Conservation (phyloP, 2,888 invertebrate genomes). For the Thymelicus acteon region DNA sequence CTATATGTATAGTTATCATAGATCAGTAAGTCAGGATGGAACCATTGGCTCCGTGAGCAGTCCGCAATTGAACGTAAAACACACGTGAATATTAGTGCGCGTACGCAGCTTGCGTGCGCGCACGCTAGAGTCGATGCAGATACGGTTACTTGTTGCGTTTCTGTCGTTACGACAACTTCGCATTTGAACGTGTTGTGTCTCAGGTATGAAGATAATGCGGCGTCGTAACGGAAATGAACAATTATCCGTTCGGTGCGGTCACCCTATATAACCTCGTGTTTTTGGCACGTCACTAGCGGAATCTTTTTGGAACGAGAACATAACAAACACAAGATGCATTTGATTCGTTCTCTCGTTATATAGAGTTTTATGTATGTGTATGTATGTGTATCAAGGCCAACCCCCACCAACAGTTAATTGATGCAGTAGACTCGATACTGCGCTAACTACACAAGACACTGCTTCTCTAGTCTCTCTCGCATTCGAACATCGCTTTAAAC, state of each 20-base stretch:
- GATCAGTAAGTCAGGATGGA: constrained; percentile 69
- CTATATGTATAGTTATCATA: constrained; percentile 78
- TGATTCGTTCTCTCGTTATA: constrained; percentile 57
- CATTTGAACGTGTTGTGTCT: background rate
- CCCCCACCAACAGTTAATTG: constrained; percentile 80
- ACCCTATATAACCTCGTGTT: constrained; percentile 34
- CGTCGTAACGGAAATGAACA: constrained; percentile 11
- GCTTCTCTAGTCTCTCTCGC: constrained; percentile 83
- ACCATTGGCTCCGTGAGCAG: constrained; percentile 56
- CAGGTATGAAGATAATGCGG: background rate
- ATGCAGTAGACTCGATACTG: constrained; percentile 82
- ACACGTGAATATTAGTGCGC: constrained; percentile 34
- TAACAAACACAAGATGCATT: constrained; percentile 57
- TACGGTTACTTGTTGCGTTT: constrained; percentile 2
- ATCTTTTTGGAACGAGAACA: constrained; percentile 48
- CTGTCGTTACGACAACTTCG: background rate
- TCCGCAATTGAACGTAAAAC: constrained; percentile 41
- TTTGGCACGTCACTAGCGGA: constrained; percentile 48
- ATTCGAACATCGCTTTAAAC: constrained; percentile 74
- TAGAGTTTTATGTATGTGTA: constrained; percentile 48
- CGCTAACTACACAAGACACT: constrained; percentile 72
- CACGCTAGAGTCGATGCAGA: background rate
- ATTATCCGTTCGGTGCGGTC: constrained; percentile 30
- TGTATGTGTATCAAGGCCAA: constrained; percentile 57
- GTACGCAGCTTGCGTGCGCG: constrained; percentile 20